Evolutionary conservation across 2,888 invertebrate species (phyloP).

Genomic region (Dynastes grantii): DNA sequence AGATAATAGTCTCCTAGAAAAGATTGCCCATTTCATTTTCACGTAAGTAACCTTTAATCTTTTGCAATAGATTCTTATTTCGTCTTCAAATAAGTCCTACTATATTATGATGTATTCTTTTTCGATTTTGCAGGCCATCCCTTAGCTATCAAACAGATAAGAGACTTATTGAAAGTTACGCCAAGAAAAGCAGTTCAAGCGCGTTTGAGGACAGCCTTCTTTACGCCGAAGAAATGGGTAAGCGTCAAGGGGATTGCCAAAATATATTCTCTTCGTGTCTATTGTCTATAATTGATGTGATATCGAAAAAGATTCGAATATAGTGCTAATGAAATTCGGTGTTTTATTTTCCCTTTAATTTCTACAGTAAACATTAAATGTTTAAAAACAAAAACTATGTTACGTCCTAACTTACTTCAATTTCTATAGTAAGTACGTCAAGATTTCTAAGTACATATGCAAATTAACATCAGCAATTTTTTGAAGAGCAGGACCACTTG

Average conservation of each 20-base stretch:
- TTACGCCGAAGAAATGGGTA: constrained; percentile 50
- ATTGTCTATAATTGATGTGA: constrained; percentile 40
- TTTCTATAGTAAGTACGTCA: no score
- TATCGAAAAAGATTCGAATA: constrained; percentile 32
- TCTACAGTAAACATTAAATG: no score
- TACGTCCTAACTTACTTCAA: no score
- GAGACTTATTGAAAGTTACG: not conserved
- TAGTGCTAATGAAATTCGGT: not conserved
- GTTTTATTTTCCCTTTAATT: no score
- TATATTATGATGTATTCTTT: not conserved
- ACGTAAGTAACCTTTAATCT: constrained; percentile 60
- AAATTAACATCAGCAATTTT: no score
- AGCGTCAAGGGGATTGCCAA: constrained; percentile 35
- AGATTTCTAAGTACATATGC: no score
- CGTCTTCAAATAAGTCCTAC: not conserved
- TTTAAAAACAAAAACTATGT: no score
- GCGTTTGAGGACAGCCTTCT: constrained; percentile 45
- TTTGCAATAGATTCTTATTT: not conserved
- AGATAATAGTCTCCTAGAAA: constrained; percentile 68
- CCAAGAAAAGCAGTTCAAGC: not conserved
- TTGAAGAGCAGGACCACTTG: no score
- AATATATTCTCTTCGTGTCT: constrained; percentile 43
- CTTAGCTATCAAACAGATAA: constrained; percentile 55
- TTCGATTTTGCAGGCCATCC: constrained; percentile 60
- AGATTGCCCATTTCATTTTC: constrained; percentile 63